A percentile compares a stretch with the other conserved stretches of the same genome.
phyloP scores from a whole-genome alignment of 1,140 invertebrate species.

The Rhopalosiphum maidis region DNA sequence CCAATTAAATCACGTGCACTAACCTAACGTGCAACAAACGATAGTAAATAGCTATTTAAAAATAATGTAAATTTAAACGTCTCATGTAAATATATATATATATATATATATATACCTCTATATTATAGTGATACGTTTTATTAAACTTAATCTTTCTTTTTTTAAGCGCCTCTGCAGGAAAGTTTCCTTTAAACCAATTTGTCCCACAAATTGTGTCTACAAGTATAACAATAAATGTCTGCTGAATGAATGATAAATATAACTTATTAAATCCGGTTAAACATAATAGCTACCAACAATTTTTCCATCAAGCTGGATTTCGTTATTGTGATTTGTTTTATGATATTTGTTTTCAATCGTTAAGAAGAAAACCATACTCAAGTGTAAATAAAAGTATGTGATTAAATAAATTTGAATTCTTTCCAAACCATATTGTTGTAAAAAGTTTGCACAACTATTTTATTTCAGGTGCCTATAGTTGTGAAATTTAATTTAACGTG shows the following conservation, averaged over 20 bases:
- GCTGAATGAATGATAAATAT: constrained; percentile 10
- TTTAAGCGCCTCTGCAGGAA: constrained; percentile 11
- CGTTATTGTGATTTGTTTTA: neutral
- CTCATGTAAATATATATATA: neutral
- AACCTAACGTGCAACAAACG: neutral
- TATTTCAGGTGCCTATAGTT: neutral
- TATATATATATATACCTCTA: neutral
- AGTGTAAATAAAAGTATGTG: neutral
- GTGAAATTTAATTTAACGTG: neutral
- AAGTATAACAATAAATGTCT: neutral
- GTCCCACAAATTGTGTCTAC: neutral
- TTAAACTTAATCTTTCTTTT: constrained; percentile 13
- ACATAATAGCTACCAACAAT: neutral
- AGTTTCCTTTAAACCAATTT: neutral
- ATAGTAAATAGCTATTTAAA: neutral
- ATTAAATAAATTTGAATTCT: neutral
- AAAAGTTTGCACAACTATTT: neutral
- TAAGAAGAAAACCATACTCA: neutral
- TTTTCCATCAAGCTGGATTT: neutral
- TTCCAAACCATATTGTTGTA: neutral
- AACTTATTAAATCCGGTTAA: neutral
- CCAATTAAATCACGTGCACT: neutral
- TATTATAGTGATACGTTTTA: neutral
- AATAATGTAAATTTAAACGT: neutral
- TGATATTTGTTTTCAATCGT: neutral